Base-by-base conservation (phyloP, 2,797 vertebrate genomes). In the Karalla daura region DNA sequence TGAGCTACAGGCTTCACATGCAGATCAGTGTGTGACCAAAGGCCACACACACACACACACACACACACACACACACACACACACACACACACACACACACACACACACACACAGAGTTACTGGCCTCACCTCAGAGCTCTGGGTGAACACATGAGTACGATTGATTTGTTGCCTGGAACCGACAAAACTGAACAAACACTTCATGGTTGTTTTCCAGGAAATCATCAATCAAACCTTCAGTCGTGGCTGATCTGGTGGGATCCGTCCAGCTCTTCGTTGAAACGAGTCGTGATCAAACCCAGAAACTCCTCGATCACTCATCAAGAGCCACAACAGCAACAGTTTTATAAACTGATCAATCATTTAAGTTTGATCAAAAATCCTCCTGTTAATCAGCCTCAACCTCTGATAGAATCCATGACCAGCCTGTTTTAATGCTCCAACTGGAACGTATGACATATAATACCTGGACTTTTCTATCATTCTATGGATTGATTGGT, bases 21-120 rank as follows among this genome's bases (percentile, higher is more conserved):
- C 44, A 77, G 59, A 78, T 64, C 32, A 64, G 43, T 9, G 23
- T 21, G 3, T 46, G 56, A 62, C 54, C 39, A 35, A 5, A 45
- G 35, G 40, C 44, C 27, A 20, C 14, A 28, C 17, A 21, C 32
- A 43, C 25, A 39, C 23, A 47, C 7, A 50, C 10, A 30, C 28
- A 2, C 28, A 30, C 28, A 30, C 28, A 30, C 28, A 59, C 32
- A 43, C 25, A 39, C 23, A 47, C 7, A 50, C 10, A 30, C 28
- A 2, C 28, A 30, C 28, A 30, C 28, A 30, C 28, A 30, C 27
- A 28, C 27, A 28, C 27, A 28, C 28, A 30, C 28, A 30, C 28
- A 59, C 32, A 46, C 25, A 40, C 27, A 39, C 6, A 37, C 7
- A 30, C 12, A 5, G 17, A 20, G 39, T 33, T 32, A n/a, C n/a